phyloP scores from a whole-genome alignment of 2,113 vertebrate species.

The Neogobius melanostomus region DNA sequence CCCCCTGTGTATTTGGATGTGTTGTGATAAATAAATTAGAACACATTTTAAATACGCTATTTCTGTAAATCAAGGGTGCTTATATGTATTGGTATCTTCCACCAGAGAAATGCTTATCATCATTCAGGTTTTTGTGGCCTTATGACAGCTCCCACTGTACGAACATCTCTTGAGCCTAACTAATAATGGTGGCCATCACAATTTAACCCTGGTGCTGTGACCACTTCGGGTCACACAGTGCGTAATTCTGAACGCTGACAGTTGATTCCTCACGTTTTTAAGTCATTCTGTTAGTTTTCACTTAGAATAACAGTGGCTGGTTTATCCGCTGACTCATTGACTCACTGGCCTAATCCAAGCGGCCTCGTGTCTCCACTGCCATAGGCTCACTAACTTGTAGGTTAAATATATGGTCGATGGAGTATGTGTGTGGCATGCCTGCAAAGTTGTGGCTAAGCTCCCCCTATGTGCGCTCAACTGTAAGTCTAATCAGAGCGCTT shows the following conservation, averaged over 20 bases:
- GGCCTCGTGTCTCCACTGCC: constrained; percentile 24
- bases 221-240: constrained; percentile 6
- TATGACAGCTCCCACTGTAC: too few relatives aligned
- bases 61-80: too few relatives aligned
- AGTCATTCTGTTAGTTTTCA: constrained; percentile 47
- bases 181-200: not conserved
- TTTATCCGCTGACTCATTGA: constrained; percentile 49
- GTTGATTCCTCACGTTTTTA: constrained; percentile 49
- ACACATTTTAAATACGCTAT: too few relatives aligned
- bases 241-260: not conserved
- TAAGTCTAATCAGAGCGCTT: constrained; percentile 70
- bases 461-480: constrained; percentile 42
- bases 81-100: not conserved
- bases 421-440: constrained; percentile 18
- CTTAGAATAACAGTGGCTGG: constrained; percentile 35
- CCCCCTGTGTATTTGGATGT: too few relatives aligned
- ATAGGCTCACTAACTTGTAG: not conserved
- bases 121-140: not conserved
- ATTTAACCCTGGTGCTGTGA: constrained; percentile 37
- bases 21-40: too few relatives aligned
- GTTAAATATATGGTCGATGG: constrained; percentile 25
- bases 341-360: constrained; percentile 49
- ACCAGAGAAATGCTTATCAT: not conserved
- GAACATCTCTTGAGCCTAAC: not conserved
- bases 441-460: constrained; percentile 20